Evolutionary conservation across 2,888 invertebrate genomes (phyloP).

Genomic region (Rhimphoctona megacephalus): DNA sequence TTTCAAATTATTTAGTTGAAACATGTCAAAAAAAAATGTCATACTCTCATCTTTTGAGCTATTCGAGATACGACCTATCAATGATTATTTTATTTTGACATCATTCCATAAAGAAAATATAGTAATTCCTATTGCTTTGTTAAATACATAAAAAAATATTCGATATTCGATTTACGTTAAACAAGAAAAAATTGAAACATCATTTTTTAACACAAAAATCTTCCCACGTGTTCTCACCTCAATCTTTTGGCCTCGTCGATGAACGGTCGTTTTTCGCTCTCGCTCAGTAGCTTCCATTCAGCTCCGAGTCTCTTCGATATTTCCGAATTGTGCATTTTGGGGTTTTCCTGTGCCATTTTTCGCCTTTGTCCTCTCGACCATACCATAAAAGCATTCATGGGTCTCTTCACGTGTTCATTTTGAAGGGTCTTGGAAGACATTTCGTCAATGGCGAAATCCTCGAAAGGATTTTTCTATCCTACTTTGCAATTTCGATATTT

Average conservation of each 20-base stretch:
- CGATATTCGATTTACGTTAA: neutral
- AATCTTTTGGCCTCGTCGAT: slow-evolving; percentile 96
- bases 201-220: neutral
- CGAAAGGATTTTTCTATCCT: neutral
- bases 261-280: slow-evolving; percentile 94
- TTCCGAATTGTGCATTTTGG: slow-evolving; percentile 97
- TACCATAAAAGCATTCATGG: slow-evolving; percentile 98
- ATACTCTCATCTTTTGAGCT: no score
- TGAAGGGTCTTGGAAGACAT: slow-evolving; percentile 85
- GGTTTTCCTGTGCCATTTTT: slow-evolving; percentile 97
- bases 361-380: slow-evolving; percentile 95
- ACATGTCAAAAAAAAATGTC: no score
- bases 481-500: neutral
- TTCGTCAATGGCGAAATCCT: neutral
- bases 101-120: neutral
- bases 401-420: slow-evolving; percentile 94
- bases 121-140: neutral
- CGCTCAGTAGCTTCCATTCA: slow-evolving; percentile 95
- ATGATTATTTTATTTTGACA: neutral
- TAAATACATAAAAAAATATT: neutral
- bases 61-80: neutral
- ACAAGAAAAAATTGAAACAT: neutral
- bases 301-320: slow-evolving; percentile 94
- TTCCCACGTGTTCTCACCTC: slow-evolving; percentile 86
- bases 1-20: neutral